These are phyloP conservation scores for Rhogogaster chlorosoma DNA, from an alignment of 2,888 invertebrate species.

Conservation along the genomic window DNA sequence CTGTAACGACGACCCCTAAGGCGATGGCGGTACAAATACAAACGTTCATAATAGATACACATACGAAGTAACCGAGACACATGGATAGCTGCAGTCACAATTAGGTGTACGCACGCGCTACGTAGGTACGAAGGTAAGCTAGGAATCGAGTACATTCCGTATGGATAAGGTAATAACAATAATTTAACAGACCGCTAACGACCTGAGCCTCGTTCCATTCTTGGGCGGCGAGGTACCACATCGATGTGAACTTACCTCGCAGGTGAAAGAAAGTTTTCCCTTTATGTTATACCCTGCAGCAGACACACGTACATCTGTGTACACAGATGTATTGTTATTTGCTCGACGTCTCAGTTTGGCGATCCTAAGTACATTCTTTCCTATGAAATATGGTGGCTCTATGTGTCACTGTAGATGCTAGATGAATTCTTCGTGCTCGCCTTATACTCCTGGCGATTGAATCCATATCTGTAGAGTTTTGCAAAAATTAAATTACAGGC, in stretches of 20 bases:
- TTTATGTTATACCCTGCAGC: background rate
- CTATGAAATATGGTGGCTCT: background rate
- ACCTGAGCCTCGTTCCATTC: constrained; percentile 9
- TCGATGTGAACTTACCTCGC: constrained; percentile 28
- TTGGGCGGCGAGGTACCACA: constrained; percentile 14
- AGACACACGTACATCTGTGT: background rate
- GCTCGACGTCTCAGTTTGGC: background rate
- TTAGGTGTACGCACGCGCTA: constrained; percentile 18
- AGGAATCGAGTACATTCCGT: background rate
- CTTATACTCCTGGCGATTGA: background rate
- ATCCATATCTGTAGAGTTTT: background rate
- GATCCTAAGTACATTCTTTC: background rate
- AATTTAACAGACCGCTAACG: constrained; percentile 39
- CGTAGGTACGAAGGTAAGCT: background rate
- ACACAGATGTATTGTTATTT: background rate
- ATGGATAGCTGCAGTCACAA: background rate
- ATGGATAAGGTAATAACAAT: constrained; percentile 37
- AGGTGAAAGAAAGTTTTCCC: constrained; percentile 39
- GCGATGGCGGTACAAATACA: background rate
- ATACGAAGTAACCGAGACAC: background rate
- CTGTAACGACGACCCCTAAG: background rate
- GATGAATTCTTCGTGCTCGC: background rate
- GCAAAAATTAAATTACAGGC: background rate
- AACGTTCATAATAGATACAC: background rate
- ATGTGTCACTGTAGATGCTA: background rate